phyloP scores from a whole-genome alignment of 2,113 vertebrate genomes.

The Anoura caudifer region DNA sequence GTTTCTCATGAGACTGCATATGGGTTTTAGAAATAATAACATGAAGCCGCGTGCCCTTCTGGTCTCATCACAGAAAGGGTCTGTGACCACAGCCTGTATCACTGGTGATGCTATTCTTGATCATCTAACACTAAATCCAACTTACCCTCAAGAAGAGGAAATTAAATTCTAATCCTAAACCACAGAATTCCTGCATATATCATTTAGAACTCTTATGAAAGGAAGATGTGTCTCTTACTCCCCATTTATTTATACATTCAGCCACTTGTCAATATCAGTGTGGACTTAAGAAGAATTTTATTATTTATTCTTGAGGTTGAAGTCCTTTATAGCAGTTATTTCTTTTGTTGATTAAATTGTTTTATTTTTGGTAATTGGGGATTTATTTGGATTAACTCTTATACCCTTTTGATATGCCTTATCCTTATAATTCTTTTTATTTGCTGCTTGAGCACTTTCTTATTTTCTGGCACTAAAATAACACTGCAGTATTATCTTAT shows the following conservation, averaged over 20 bases:
- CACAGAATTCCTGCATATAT: not conserved
- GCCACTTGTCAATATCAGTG: not conserved
- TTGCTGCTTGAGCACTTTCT: not conserved
- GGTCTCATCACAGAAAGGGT: not conserved
- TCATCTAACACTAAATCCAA: not conserved
- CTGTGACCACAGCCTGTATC: not conserved
- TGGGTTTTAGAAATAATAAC: not conserved
- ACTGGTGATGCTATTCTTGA: not conserved
- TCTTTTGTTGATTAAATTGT: not conserved
- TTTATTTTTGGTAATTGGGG: not conserved
- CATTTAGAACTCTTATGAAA: not conserved
- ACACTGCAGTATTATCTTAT: not conserved
- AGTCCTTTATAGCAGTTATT: not conserved
- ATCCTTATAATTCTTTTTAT: not conserved
- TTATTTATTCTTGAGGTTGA: not conserved
- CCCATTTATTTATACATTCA: not conserved
- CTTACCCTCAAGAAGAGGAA: not conserved
- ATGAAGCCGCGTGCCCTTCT: rapidly evolving
- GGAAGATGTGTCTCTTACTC: not conserved
- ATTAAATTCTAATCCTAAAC: not conserved
- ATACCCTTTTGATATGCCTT: not conserved
- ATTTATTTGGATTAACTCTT: not conserved
- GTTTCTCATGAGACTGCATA: not conserved
- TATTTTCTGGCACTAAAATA: not conserved
- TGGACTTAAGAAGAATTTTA: not conserved